Percentiles rank a stretch among this genome's conserved stretches.
phyloP scores from a whole-genome alignment of 2,888 invertebrate genomes.

The Vanessa cardui region DNA sequence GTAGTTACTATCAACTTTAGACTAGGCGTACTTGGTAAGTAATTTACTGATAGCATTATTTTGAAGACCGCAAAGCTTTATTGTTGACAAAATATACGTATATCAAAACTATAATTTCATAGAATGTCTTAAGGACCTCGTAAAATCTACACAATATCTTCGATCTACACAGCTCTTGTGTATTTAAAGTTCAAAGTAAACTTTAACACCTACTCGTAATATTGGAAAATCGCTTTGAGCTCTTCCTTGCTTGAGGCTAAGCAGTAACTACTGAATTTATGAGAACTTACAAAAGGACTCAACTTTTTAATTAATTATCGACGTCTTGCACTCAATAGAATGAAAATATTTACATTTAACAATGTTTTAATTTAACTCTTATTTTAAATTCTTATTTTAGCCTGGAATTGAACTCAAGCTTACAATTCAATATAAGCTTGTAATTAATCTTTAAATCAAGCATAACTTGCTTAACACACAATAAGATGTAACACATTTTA shows the following conservation, averaged over 20 bases:
- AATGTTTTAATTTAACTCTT: not conserved
- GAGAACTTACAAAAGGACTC: not conserved
- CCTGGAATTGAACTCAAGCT: not conserved
- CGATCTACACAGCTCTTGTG: not conserved
- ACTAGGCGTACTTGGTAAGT: conserved; percentile 92
- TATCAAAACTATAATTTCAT: too few relatives aligned
- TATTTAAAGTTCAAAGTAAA: conserved; percentile 1
- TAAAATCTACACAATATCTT: too few relatives aligned
- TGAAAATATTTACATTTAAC: not conserved
- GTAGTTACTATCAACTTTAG: conserved; percentile 96
- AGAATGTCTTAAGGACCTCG: too few relatives aligned
- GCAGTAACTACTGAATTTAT: not conserved
- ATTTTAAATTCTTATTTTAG: not conserved
- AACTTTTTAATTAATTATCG: not conserved
- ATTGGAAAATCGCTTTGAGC: not conserved
- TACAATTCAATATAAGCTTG: not conserved
- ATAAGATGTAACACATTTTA: too few relatives aligned
- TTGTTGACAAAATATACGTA: too few relatives aligned
- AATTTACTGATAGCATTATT: conserved; percentile 12
- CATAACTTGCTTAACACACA: not conserved
- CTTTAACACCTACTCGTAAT: not conserved
- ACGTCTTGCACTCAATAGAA: not conserved
- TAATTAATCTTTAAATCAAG: not conserved
- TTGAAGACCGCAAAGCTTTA: too few relatives aligned
- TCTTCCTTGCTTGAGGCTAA: not conserved